Evolutionary conservation across 2,113 vertebrate species (phyloP), one percentile per base, ranked within the genome.

Genomic region (Amphiprion percula): DNA sequence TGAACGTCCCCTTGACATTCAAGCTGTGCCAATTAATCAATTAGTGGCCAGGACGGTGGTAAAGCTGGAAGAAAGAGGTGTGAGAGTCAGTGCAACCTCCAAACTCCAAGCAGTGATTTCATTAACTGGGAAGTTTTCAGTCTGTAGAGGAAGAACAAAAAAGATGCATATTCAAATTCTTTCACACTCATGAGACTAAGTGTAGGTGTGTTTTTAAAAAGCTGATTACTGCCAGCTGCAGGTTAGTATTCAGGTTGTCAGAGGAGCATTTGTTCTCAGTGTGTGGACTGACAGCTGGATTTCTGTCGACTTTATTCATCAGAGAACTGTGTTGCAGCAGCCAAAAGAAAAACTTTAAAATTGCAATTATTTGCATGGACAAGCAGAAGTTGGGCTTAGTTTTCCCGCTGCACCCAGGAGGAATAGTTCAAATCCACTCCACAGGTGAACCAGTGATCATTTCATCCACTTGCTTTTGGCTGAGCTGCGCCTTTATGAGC

Each of bases 11-110:
- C 26, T 33, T 41, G 62, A 74, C 68, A 46, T 80, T 44, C 26
- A 55, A 67, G 21, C 46, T 14, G 0, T 54, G 33, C 63, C 79
- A 83, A 76, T 81, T 85, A 76, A 82, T 76, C 77, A 76, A 68
- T 75, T 70, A 55, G 72, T 11, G 63, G 68, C 56, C 61, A 6
- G 56, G 52, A 16, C 21, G 5, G 14, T 28, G 3, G 9, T 8
- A 2, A 12, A 24, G 15, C 44, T 14, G 8, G n/a, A 46, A 0
- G 0, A 5, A 2, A 24, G n/a, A 4, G 15, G 30, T 11, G 2
- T 39, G 61, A n/a, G 44, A 30, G 12, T 56, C 64, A 50, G 17
- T 12, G 23, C 28, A 52, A 28, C 44, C 50, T 14, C 14, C 19
- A 37, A 2, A 47, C 33, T 50, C 55, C 16, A 54, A 19, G 7